Base-by-base conservation (phyloP, 2,797 vertebrate genomes). In the Distichodus sexfasciatus region DNA sequence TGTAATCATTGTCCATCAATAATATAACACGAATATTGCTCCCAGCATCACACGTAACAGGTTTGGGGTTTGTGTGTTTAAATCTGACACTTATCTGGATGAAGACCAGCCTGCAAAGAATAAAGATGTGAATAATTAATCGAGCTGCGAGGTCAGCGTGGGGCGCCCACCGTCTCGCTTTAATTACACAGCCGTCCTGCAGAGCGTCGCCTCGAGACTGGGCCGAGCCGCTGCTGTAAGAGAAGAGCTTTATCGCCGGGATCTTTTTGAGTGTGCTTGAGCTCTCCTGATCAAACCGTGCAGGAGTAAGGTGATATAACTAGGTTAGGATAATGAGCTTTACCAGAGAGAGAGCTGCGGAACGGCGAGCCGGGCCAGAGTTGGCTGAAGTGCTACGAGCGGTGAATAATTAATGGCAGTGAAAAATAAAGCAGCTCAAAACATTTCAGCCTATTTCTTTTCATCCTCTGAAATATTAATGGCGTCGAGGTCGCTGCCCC, bases 371-470 rank as follows among this genome's bases (percentile, higher is more conserved):
- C 63, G 33, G 61, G 71, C 57, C 60, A 43, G 33, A 36, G 17
- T 69, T 77, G 61, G 81, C 51, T 74, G 82, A 83, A 79, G 50
- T 51, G 69, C 57, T 48, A 68, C 70, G 69, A 66, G 17, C 8
- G 65, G 76, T 88, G 1, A 85, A 86, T 86, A 85, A 85, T 88
- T 85, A 51, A 87, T 82, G 71, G 58, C 24, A 71, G 21, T 57
- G 62, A 70, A 67, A 43, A 63, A 79, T 78, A 69, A 82, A 84
- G 82, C 55, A 62, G 75, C 79, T 76, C 80, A 82, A 86, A 87
- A 84, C 66, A 87, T 85, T 84, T 86, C 61, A 21, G 35, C 77
- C 79, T 79, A 69, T 88, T 86, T 88, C 40, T 78, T 83, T 83
- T 83, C 48, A 68, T 54, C 36, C 36, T 62, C 41, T 85, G 61